phyloP scores from a whole-genome alignment of 2,113 vertebrate genomes.

The Pituophis catenifer region DNA sequence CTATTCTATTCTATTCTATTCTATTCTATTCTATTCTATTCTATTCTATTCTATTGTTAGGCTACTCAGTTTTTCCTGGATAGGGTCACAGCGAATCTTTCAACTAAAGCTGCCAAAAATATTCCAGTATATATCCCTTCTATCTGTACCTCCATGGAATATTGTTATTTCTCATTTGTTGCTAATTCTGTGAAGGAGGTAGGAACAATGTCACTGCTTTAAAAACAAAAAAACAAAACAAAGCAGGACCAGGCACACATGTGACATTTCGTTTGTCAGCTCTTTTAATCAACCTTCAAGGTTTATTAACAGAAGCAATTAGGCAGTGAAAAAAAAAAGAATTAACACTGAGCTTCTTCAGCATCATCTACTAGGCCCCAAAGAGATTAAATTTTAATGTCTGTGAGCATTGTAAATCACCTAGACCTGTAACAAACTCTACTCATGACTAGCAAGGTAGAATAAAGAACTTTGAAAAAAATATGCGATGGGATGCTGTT shows the following conservation, averaged over 20 bases:
- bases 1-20: too few relatives aligned
- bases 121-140: not conserved
- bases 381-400: slow-evolving; percentile 8
- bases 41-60: too few relatives aligned
- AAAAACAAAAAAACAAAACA: not conserved
- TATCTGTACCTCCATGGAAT: not conserved
- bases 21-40: too few relatives aligned
- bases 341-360: not conserved
- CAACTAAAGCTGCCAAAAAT: not conserved
- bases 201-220: not conserved
- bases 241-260: not conserved
- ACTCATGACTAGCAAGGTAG: not conserved
- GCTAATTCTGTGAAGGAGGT: not conserved
- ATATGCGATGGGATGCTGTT: not conserved
- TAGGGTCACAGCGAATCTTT: not conserved
- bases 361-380: not conserved
- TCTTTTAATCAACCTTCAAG: slow-evolving; percentile 16
- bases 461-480: not conserved
- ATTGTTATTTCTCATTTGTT: not conserved
- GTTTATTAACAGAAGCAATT: slow-evolving; percentile 7
- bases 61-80: not conserved
- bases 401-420: not conserved
- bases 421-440: not conserved
- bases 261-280: not conserved
- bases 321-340: not conserved